These are phyloP conservation scores for Platycercus adscitus DNA, from an alignment of 2,113 vertebrate genomes.

Conservation along the genomic window DNA sequence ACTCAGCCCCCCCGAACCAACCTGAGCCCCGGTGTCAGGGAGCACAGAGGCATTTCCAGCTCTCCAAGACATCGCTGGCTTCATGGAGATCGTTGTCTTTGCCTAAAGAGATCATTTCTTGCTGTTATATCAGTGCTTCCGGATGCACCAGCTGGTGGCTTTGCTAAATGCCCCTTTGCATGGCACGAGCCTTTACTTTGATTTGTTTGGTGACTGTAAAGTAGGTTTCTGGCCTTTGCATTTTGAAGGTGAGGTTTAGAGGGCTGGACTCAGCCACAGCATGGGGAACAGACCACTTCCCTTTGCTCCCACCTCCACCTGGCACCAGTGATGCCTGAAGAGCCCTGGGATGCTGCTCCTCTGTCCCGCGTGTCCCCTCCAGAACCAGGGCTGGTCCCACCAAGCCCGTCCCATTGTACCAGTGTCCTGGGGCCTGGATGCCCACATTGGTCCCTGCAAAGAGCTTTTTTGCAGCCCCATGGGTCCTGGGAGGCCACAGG, in stretches of 20 bases:
- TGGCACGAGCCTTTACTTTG: not conserved
- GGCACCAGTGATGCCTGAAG: not conserved
- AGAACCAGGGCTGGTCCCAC: accelerated
- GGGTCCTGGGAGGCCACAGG: not conserved
- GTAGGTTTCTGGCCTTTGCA: not conserved
- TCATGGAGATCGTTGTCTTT: not conserved
- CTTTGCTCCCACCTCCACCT: accelerated
- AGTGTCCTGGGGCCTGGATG: accelerated
- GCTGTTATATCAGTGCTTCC: not conserved
- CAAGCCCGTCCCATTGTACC: not conserved
- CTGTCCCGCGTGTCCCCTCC: accelerated
- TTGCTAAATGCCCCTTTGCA: not conserved
- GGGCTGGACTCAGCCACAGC: not conserved
- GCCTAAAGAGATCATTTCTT: not conserved
- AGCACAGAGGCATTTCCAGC: not conserved
- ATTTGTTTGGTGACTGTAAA: not conserved
- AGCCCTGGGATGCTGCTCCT: accelerated
- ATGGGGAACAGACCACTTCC: not conserved
- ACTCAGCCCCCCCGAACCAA: not conserved
- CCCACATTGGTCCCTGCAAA: not conserved
- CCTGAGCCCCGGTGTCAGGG: not conserved
- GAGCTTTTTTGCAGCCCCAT: not conserved
- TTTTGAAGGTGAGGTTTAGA: not conserved
- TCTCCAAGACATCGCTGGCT: not conserved
- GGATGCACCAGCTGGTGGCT: not conserved